Evolutionary conservation across 2,888 invertebrate genomes (phyloP).

Genomic region (Coleophora deauratella): DNA sequence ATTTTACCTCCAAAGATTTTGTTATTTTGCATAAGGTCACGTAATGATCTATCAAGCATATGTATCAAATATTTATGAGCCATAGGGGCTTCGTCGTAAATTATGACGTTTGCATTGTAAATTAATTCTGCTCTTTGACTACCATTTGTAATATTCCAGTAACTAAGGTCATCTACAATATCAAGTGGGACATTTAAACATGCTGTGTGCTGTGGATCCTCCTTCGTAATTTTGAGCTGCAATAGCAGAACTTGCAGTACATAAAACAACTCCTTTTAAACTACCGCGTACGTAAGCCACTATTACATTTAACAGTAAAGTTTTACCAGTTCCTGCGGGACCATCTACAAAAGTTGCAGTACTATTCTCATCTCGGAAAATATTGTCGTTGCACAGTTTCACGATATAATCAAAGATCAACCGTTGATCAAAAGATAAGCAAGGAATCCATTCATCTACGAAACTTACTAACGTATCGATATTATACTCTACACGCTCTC

Average conservation of each 20-base stretch:
- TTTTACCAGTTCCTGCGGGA: not conserved
- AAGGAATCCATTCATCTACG: not conserved
- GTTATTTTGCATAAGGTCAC: conserved; percentile 1
- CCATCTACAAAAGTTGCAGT: too few species aligned
- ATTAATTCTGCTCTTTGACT: not conserved
- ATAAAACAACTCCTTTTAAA: not conserved
- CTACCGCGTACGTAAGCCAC: not conserved
- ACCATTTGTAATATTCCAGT: not conserved
- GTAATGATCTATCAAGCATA: not conserved
- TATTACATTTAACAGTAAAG: not conserved
- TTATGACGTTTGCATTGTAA: not conserved
- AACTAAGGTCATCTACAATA: not conserved
- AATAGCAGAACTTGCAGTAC: not conserved
- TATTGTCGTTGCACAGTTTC: not conserved
- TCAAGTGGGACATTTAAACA: not conserved
- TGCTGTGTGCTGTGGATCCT: not conserved
- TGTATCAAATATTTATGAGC: not conserved
- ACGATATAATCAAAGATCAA: not conserved
- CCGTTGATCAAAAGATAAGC: not conserved
- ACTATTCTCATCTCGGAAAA: not conserved
- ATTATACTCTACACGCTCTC: not conserved
- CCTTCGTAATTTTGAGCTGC: not conserved
- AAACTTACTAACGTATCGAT: not conserved
- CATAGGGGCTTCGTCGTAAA: not conserved
- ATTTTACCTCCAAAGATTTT: conserved; percentile 13